Conservation (phyloP, 2,113 vertebrate species). For the Lontra canadensis region DNA sequence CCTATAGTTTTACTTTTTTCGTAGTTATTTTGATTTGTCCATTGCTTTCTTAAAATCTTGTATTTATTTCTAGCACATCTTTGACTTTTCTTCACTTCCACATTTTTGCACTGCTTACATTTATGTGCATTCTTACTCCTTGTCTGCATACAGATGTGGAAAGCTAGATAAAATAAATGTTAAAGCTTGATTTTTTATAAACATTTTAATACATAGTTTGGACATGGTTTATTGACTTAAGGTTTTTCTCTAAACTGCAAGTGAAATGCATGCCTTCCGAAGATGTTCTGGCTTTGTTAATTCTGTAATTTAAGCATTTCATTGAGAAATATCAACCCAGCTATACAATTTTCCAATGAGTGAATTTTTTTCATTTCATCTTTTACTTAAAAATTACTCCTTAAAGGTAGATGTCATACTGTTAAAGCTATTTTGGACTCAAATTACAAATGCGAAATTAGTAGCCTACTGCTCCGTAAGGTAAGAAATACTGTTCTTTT, state of each 20-base stretch:
- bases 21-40: slow-evolving; percentile 67
- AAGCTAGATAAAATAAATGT: slow-evolving; percentile 89
- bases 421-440: slow-evolving; percentile 53
- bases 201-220: slow-evolving; percentile 83
- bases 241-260: slow-evolving; percentile 68
- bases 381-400: slow-evolving; percentile 51
- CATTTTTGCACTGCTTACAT: slow-evolving; percentile 85
- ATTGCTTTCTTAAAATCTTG: slow-evolving; percentile 78
- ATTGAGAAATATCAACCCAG: slow-evolving; percentile 53
- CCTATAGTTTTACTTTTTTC: slow-evolving; percentile 65
- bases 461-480: slow-evolving; percentile 39
- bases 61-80: slow-evolving; percentile 82
- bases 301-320: slow-evolving; percentile 66
- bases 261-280: slow-evolving; percentile 72
- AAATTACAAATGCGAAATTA: slow-evolving; percentile 52
- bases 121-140: slow-evolving; percentile 83
- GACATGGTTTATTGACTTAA: slow-evolving; percentile 84
- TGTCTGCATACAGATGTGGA: slow-evolving; percentile 84
- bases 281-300: slow-evolving; percentile 64
- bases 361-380: slow-evolving; percentile 15
- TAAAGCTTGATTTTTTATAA: slow-evolving; percentile 88
- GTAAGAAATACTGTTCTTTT: slow-evolving; percentile 55
- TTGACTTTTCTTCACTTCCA: slow-evolving; percentile 81
- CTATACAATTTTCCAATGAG: slow-evolving; percentile 43
- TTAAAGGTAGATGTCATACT: slow-evolving; percentile 48